phyloP scores from a whole-genome alignment of 1,140 invertebrate genomes.

The Drosophila busckii region DNA sequence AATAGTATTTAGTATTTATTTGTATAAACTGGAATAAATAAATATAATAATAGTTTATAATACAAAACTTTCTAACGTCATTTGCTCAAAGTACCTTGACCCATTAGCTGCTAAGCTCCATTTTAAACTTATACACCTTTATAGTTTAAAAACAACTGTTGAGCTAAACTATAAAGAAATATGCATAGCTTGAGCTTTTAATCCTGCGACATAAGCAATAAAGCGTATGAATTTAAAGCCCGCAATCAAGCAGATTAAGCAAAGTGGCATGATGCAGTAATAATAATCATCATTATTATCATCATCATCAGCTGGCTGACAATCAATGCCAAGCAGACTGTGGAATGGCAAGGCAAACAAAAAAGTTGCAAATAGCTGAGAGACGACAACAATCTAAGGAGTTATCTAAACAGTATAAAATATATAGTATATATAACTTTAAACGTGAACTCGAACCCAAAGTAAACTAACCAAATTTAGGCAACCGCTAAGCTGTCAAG shows the following conservation, averaged over 20 bases:
- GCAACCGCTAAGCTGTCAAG: slow-evolving; percentile 25
- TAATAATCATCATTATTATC: no score
- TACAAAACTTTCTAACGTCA: no score
- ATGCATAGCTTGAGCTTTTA: not conserved
- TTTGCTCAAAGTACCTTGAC: no score
- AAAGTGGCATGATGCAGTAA: slow-evolving; percentile 36
- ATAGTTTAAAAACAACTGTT: no score
- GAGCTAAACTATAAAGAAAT: no score
- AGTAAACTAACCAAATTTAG: slow-evolving; percentile 40
- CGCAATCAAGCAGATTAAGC: slow-evolving; percentile 29
- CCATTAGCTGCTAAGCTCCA: no score
- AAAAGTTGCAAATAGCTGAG: slow-evolving; percentile 35
- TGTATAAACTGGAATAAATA: no score
- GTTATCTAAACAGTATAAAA: slow-evolving; percentile 30
- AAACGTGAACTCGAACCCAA: not conserved
- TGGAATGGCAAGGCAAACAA: not conserved
- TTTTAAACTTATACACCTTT: no score
- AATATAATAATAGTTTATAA: no score
- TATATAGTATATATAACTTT: no score
- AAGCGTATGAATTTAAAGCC: slow-evolving; percentile 15
- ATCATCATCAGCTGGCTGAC: slow-evolving; percentile 30
- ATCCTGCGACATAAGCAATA: not conserved
- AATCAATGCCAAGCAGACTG: slow-evolving; percentile 19
- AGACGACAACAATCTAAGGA: slow-evolving; percentile 23
- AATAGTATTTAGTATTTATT: no score